Conservation (phyloP, 2,113 vertebrate species). For the Callionymus lyra region DNA sequence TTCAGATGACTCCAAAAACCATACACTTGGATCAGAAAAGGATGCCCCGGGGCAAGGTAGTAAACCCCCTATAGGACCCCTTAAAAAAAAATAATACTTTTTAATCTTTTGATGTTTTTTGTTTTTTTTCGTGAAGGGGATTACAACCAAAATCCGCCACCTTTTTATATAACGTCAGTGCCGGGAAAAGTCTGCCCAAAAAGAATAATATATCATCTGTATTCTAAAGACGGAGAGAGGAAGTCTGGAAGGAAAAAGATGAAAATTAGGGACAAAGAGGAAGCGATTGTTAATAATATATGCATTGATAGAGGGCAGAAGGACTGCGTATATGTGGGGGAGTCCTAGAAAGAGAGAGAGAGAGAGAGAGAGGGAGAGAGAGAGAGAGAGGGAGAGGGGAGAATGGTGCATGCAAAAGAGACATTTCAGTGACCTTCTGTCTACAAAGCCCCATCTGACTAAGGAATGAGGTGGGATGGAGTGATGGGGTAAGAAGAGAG, state of each 20-base stretch:
- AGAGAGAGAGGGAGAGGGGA: conserved; percentile 3
- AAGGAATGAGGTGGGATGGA: conserved; percentile 57
- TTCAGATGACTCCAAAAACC: no score
- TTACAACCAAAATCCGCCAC: conserved; percentile 23
- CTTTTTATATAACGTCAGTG: conserved; percentile 12
- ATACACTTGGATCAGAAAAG: no score
- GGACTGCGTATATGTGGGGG: conserved; percentile 7
- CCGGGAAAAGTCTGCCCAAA: conserved; percentile 25
- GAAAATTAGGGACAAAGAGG: conserved; percentile 1
- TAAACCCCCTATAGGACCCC: no score
- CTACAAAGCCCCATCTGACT: conserved; percentile 57
- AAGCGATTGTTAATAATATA: conserved; percentile 35
- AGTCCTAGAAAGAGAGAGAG: conserved; percentile 8
- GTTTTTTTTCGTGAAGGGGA: no score
- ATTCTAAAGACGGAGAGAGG: conserved; percentile 9
- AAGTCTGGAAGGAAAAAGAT: background rate
- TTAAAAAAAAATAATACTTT: no score
- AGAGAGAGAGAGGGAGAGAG: no score
- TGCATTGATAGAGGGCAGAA: conserved; percentile 23
- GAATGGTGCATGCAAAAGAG: conserved; percentile 40
- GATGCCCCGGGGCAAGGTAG: no score
- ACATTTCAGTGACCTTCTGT: conserved; percentile 63
- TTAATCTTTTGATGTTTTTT: background rate
- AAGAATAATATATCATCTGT: conserved; percentile 37
- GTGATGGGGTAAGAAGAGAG: conserved; percentile 38